Evolutionary conservation across 2,888 invertebrate genomes (phyloP).

Genomic region (Dicyrtomina minuta): DNA sequence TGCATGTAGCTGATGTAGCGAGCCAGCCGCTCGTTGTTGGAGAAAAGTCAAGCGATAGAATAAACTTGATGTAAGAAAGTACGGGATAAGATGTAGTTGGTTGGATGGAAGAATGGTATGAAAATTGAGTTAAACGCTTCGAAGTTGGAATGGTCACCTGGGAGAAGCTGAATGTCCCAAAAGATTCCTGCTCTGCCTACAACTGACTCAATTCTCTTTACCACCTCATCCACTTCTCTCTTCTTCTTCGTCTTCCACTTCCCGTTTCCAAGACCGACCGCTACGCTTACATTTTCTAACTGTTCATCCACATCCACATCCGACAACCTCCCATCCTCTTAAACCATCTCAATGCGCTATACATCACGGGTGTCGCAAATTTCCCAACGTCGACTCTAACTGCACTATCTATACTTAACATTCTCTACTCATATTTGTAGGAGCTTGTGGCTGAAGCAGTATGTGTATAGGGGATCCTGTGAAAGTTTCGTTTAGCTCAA

Average conservation of each 20-base stretch:
- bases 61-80: constrained; percentile 14
- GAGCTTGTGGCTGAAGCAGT: too few relatives aligned
- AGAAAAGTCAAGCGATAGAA: not conserved
- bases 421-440: constrained; percentile 3
- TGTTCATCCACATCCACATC: not conserved
- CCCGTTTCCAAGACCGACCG: not conserved
- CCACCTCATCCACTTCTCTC: constrained; percentile 12
- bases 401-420: constrained; percentile 10
- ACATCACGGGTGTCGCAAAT: constrained; percentile 14
- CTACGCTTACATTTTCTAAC: not conserved
- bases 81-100: constrained; percentile 19
- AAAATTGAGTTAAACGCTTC: constrained; percentile 53
- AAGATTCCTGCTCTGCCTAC: constrained; percentile 23
- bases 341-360: not conserved
- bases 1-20: too few relatives aligned
- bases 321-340: not conserved
- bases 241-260: not conserved
- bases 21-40: not conserved
- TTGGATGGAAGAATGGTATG: constrained; percentile 39
- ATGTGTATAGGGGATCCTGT: not conserved
- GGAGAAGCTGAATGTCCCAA: constrained; percentile 38
- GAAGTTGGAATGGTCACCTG: constrained; percentile 44
- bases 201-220: constrained; percentile 23
- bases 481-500: not conserved
- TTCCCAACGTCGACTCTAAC: not conserved